Percentiles rank a stretch among this genome's conserved stretches.
These are phyloP conservation scores for Gallinago paraguaiae DNA, from an alignment of 2,113 vertebrate species.

Conservation along the genomic window DNA sequence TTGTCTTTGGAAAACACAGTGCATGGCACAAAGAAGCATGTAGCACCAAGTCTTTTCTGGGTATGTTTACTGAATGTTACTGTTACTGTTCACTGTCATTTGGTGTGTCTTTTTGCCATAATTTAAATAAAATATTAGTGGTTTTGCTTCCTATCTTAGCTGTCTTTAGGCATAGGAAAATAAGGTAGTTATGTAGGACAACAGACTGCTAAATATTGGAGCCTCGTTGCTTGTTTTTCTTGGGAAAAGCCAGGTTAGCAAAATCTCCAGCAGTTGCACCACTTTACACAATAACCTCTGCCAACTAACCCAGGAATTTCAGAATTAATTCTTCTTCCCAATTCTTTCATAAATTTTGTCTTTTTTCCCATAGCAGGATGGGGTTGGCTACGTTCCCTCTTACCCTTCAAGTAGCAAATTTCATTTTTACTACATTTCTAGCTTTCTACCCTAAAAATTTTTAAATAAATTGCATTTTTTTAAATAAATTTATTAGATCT, in stretches of 20 bases:
- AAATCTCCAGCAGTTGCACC: background rate
- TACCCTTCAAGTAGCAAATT: background rate
- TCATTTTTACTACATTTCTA: background rate
- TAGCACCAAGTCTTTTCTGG: background rate
- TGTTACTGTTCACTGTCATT: background rate
- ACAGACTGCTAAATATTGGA: background rate
- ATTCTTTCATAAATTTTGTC: background rate
- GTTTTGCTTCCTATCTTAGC: background rate
- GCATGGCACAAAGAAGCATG: background rate
- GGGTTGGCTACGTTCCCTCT: background rate
- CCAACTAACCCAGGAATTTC: background rate
- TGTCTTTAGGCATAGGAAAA: background rate
- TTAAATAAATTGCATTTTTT: background rate
- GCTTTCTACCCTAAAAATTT: background rate
- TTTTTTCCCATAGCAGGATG: background rate
- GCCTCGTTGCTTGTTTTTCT: background rate
- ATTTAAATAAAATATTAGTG: background rate
- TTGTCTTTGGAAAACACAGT: background rate
- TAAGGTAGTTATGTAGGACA: background rate
- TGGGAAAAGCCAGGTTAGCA: background rate
- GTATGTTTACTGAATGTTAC: background rate
- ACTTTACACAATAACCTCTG: background rate
- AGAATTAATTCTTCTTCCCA: background rate
- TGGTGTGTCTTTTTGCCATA: background rate
- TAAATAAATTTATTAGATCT: background rate